Evolutionary conservation across 2,888 invertebrate species (phyloP).

Genomic region (Harpagoxenus sublaevis): DNA sequence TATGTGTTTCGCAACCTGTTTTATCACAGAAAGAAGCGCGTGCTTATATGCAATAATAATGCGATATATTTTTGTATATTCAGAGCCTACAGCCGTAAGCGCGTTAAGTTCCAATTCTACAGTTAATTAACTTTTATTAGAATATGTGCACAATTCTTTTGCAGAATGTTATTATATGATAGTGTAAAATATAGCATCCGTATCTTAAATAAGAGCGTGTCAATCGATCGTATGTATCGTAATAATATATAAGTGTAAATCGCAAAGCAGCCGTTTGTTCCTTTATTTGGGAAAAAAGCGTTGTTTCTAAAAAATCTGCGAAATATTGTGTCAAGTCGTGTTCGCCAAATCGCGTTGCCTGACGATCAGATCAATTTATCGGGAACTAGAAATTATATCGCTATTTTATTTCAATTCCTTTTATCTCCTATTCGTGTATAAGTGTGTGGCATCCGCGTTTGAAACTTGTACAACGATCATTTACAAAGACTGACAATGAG

Average conservation of each 20-base stretch:
- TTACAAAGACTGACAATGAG: background rate
- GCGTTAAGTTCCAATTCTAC: conserved; percentile 60
- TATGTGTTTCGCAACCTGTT: conserved; percentile 19
- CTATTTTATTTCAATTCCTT: background rate
- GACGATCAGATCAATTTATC: background rate
- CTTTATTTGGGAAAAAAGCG: background rate
- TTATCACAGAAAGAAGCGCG: background rate
- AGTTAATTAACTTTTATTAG: conserved; percentile 58
- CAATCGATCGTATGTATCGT: conserved; percentile 1
- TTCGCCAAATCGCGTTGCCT: background rate
- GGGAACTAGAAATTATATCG: background rate
- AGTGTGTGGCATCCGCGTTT: background rate
- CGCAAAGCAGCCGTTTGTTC: conserved; percentile 2
- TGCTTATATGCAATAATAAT: conserved; percentile 46
- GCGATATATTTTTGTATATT: conserved; percentile 72
- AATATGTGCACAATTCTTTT: conserved; percentile 50
- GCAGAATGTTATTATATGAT: conserved; percentile 18
- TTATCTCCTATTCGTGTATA: background rate
- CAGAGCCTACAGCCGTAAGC: conserved; percentile 54
- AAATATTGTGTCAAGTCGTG: background rate
- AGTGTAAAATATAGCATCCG: conserved; percentile 6
- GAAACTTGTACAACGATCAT: background rate
- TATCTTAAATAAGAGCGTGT: conserved; percentile 28
- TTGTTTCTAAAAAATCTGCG: background rate
- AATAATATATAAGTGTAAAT: conserved; percentile 34